phyloP scores from a whole-genome alignment of 2,797 vertebrate species.

The Pempheris klunzingeri region DNA sequence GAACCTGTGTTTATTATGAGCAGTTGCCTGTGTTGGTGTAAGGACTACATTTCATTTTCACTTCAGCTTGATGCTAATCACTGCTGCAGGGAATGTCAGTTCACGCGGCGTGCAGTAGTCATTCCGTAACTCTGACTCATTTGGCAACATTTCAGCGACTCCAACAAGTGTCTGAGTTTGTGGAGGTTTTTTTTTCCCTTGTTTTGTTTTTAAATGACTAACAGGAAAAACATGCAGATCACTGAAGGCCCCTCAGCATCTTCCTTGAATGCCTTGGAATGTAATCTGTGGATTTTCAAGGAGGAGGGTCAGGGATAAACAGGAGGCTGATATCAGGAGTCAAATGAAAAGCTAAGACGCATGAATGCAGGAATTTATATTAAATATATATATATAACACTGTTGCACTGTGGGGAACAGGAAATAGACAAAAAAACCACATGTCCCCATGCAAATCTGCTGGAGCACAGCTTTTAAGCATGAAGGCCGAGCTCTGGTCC shows the following conservation, averaged over 20 bases:
- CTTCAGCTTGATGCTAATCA: slow-evolving; percentile 50
- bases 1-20: background rate
- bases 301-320: background rate
- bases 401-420: slow-evolving; percentile 56
- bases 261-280: slow-evolving; percentile 24
- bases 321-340: slow-evolving; percentile 22
- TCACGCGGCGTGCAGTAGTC: slow-evolving; percentile 28
- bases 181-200: slow-evolving; percentile 6
- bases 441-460: slow-evolving; percentile 31
- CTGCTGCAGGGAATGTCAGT: slow-evolving; percentile 35
- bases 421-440: slow-evolving; percentile 36
- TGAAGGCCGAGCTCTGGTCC: background rate
- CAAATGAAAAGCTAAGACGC: slow-evolving; percentile 39
- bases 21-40: background rate
- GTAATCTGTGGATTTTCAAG: background rate
- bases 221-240: slow-evolving; percentile 32
- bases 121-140: slow-evolving; percentile 61
- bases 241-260: slow-evolving; percentile 28
- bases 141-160: slow-evolving; percentile 31
- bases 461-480: slow-evolving; percentile 11
- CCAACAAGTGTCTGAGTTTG: slow-evolving; percentile 28
- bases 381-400: too few species aligned
- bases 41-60: slow-evolving; percentile 22
- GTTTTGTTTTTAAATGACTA: slow-evolving; percentile 19
- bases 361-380: slow-evolving; percentile 41